Evolutionary conservation across 2,797 vertebrate species (phyloP).

Genomic region (Botia almorhae): DNA sequence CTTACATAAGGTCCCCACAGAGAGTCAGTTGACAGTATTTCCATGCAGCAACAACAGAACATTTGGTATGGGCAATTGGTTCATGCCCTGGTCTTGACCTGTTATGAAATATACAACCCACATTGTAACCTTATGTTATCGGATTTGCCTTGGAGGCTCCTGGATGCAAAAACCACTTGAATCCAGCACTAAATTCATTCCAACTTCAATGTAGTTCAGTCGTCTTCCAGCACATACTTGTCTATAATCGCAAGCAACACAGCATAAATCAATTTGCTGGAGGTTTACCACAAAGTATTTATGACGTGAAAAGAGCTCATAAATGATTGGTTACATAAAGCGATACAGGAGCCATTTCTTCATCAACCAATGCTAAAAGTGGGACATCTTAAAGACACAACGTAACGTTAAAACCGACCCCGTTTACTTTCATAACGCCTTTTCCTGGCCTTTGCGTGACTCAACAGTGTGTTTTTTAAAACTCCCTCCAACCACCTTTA

Average conservation of each 20-base stretch:
- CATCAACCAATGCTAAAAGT: neutral
- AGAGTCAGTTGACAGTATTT: neutral
- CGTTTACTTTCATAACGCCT: neutral
- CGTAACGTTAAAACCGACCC: neutral
- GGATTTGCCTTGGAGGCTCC: slow-evolving; percentile 26
- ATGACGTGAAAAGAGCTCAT: neutral
- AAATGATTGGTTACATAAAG: neutral
- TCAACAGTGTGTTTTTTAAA: too few species aligned
- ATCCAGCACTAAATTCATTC: neutral
- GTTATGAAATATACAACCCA: slow-evolving; percentile 14
- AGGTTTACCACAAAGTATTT: neutral
- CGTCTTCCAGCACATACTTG: neutral
- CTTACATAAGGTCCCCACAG: neutral
- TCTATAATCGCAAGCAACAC: neutral
- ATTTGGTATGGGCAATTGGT: slow-evolving; percentile 25
- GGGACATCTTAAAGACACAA: neutral
- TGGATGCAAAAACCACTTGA: slow-evolving; percentile 1
- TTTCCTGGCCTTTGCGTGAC: too few species aligned
- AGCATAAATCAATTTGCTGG: neutral
- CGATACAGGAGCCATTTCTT: neutral
- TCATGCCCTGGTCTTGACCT: slow-evolving; percentile 3
- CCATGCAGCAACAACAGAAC: neutral
- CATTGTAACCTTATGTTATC: slow-evolving; percentile 24
- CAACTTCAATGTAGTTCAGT: neutral
- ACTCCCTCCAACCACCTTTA: too few species aligned